phyloP scores from a whole-genome alignment of 2,888 invertebrate species.

The Petrolisthes manimaculis region DNA sequence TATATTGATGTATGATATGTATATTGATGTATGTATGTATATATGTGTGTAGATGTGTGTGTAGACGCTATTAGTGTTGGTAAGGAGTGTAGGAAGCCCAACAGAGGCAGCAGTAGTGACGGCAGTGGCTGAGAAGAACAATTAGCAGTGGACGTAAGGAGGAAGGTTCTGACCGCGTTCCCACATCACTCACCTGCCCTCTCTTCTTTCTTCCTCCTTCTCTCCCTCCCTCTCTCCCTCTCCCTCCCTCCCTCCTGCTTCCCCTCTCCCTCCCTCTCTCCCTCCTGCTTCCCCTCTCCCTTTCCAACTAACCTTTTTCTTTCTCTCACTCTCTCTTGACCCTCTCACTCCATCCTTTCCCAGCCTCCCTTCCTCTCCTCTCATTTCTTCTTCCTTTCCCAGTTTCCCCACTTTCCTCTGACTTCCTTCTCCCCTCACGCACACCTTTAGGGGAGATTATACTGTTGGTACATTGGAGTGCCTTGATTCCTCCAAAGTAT shows the following conservation, averaged over 20 bases:
- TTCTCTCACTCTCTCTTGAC: neutral
- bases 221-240: constrained; percentile 18
- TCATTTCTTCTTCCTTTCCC: neutral
- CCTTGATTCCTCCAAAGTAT: no score
- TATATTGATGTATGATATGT: no score
- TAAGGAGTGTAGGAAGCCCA: no score
- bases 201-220: neutral
- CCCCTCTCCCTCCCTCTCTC: constrained; percentile 7
- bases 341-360: neutral
- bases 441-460: neutral
- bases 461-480: no score
- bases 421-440: neutral
- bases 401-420: neutral
- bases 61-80: neutral
- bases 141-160: constrained; percentile 44
- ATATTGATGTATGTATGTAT: constrained; percentile 18
- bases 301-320: neutral
- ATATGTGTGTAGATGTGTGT: constrained; percentile 13
- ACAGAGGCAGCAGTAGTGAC: neutral
- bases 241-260: neutral
- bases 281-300: neutral
- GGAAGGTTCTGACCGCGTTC: constrained; percentile 1
- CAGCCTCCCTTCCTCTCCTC: neutral
- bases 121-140: constrained; percentile 3
- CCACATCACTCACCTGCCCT: constrained; percentile 39